These are phyloP conservation scores for Labroides dimidiatus DNA, from an alignment of 2,797 vertebrate species.

Conservation along the genomic window DNA sequence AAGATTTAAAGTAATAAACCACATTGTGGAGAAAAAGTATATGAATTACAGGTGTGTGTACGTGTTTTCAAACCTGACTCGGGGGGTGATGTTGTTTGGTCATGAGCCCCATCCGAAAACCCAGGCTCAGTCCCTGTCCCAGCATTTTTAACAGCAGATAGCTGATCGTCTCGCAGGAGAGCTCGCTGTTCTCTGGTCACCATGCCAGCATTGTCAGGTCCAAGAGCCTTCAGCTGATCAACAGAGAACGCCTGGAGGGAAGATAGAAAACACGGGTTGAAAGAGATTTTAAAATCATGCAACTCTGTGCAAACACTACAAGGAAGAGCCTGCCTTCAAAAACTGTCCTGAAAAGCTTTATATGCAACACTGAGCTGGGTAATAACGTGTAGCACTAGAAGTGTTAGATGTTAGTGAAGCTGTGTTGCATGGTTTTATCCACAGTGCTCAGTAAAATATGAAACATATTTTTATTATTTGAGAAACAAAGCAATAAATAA, in stretches of 20 bases:
- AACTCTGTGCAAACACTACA: no score
- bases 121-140: slow-evolving; percentile 10
- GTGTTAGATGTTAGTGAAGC: no score
- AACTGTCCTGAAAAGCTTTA: no score
- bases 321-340: no score
- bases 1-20: background rate
- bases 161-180: slow-evolving; percentile 43
- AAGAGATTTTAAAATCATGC: no score
- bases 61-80: slow-evolving; percentile 43
- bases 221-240: slow-evolving; percentile 73
- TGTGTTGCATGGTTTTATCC: no score
- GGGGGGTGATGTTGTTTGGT: fast-evolving
- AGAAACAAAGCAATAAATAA: no score
- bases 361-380: no score
- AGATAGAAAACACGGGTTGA: background rate
- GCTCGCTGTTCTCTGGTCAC: slow-evolving; percentile 70
- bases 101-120: no score
- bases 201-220: slow-evolving; percentile 75
- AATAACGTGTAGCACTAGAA: no score
- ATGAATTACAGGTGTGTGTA: background rate
- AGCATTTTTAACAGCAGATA: slow-evolving; percentile 49
- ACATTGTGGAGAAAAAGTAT: background rate
- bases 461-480: no score
- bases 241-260: slow-evolving; percentile 65
- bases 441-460: no score